Percentiles rank a stretch among this genome's conserved stretches.
These are phyloP conservation scores for Apogon hyalosoma DNA, from an alignment of 2,797 vertebrate genomes.

Conservation along the genomic window DNA sequence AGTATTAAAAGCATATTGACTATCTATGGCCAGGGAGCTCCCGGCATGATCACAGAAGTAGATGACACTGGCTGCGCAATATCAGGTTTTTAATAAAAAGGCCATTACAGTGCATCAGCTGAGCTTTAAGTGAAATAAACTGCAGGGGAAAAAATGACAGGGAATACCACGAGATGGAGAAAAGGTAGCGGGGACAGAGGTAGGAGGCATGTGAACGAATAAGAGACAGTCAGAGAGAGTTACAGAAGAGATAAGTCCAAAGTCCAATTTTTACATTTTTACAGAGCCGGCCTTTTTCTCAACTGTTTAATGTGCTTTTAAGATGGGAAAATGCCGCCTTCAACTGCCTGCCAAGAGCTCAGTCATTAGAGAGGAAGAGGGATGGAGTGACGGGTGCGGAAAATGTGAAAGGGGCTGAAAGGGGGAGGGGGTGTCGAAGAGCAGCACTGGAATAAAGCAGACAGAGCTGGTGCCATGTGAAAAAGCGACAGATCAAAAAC, in stretches of 20 bases:
- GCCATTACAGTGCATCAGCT: constrained; percentile 2
- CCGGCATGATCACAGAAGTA: constrained; percentile 21
- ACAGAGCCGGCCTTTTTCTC: constrained; percentile 20
- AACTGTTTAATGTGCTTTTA: constrained; percentile 52
- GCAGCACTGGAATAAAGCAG: constrained; percentile 37
- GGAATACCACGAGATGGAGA: constrained; percentile 15
- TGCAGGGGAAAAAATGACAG: constrained; percentile 5
- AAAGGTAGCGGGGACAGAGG: constrained; percentile 11
- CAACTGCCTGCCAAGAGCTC: constrained; percentile 61
- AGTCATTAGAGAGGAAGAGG: constrained; percentile 60
- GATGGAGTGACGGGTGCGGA: constrained; percentile 17
- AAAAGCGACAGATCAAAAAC: constrained; percentile 50
- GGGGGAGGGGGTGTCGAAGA: constrained; percentile 26
- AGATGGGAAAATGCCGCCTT: constrained; percentile 55
- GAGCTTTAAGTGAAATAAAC: constrained; percentile 26
- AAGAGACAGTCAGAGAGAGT: constrained; percentile 28
- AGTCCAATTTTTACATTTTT: constrained; percentile 47
- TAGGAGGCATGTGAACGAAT: constrained; percentile 12
- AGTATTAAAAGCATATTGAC: constrained; percentile 63
- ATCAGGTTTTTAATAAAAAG: constrained; percentile 59
- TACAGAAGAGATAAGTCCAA: constrained; percentile 32
- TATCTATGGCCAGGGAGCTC: constrained; percentile 31
- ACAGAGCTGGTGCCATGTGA: constrained; percentile 36
- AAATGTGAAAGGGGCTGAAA: constrained; percentile 8
- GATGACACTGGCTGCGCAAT: constrained; percentile 18